Conservation (phyloP, 2,113 vertebrate species). For the Neomonachus schauinslandi region DNA sequence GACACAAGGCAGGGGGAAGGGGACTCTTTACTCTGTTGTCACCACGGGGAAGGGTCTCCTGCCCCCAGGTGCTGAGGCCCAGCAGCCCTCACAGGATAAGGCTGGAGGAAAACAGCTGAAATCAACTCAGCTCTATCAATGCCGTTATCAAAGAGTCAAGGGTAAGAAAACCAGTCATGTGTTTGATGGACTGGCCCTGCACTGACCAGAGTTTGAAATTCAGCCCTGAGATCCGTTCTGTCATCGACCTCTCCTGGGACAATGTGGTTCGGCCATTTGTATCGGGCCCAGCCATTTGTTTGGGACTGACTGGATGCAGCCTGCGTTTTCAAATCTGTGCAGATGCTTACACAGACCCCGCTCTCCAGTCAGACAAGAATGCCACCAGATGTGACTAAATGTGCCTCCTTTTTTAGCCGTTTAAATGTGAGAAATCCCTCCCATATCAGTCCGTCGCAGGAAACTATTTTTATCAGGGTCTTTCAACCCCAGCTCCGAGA, state of each 20-base stretch:
- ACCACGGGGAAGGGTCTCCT: not conserved
- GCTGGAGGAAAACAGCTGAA: not conserved
- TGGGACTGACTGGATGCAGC: not conserved
- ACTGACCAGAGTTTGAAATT: not conserved
- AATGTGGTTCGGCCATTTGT: fast-evolving
- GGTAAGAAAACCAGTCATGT: not conserved
- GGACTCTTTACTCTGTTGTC: not conserved
- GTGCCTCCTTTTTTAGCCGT: not conserved
- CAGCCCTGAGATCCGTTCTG: not conserved
- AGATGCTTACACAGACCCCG: not conserved
- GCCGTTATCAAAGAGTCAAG: not conserved
- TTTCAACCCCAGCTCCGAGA: constrained; percentile 58
- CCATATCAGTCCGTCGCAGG: not conserved
- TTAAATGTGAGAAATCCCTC: constrained; percentile 35
- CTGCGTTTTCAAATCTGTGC: not conserved
- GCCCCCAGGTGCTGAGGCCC: not conserved
- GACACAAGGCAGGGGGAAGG: not conserved
- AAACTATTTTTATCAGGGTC: constrained; percentile 46
- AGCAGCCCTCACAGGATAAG: not conserved
- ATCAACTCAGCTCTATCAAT: not conserved
- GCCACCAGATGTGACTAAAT: not conserved
- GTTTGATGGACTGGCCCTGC: not conserved
- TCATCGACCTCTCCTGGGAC: not conserved
- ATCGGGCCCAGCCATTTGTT: not conserved
- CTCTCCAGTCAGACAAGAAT: not conserved